These are phyloP conservation scores for Podarcis raffonei DNA, from an alignment of 2,113 vertebrate species.

Conservation along the genomic window DNA sequence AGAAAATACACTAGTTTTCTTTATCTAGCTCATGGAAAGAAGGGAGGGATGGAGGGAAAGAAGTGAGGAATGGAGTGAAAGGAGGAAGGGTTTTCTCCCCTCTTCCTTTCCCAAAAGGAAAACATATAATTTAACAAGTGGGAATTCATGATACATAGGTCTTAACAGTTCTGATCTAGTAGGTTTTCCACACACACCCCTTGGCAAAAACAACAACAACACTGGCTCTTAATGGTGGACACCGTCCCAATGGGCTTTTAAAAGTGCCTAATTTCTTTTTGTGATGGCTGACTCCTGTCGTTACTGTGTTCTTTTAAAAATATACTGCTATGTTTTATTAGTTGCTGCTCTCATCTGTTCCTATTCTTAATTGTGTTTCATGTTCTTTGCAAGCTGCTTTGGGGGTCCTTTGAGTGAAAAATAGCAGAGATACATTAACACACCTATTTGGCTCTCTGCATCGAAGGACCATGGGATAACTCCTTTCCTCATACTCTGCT, in stretches of 20 bases:
- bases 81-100: neutral
- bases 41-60: neutral
- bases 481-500: neutral
- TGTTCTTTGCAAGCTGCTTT: neutral
- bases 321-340: neutral
- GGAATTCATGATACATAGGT: neutral
- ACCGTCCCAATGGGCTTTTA: neutral
- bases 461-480: neutral
- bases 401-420: neutral
- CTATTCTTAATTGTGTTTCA: neutral
- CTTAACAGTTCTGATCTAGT: fast-evolving
- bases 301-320: neutral
- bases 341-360: neutral
- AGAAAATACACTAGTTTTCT: neutral
- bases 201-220: neutral
- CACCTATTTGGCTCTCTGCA: neutral
- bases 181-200: neutral
- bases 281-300: neutral
- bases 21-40: neutral
- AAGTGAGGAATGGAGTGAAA: too few relatives aligned
- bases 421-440: neutral
- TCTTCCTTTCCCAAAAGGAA: neutral
- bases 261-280: neutral
- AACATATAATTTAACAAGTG: neutral
- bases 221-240: neutral